Base-by-base conservation (phyloP, 2,888 invertebrate genomes). In the Tineola bisselliella region DNA sequence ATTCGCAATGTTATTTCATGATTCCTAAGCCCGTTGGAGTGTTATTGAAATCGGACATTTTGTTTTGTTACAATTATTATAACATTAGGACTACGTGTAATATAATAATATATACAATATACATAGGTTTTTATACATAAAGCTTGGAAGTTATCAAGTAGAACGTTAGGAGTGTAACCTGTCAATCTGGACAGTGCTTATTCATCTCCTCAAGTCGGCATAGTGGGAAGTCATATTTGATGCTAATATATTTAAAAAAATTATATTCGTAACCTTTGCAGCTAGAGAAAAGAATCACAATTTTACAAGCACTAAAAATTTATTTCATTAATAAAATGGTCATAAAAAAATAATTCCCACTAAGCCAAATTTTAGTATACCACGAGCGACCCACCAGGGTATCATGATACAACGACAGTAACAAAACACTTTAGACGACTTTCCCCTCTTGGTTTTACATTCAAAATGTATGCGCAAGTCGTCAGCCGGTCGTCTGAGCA, bases 391-490 rank as follows among this genome's bases (percentile, higher is more conserved):
- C 48, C 48, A 48, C 54, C 54, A 54, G 54, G 54, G 54, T 54
- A 54, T 54, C 54, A 54, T 54, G 54, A 54, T 3, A 25, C 54
- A n/a, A n/a, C 25, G 54, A 54, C 25, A 19, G 19, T 54, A 54
- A 58, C 58, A 60, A 60, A 60, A 60, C 60, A 60, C 60, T 56
- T 56, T 61, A 30, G 13, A 13, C 52, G 44, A 15, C 5, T 48
- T 25, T 61, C 61, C 58, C 58, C 44, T 19, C 44, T 33, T 30
- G 10, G 30, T 44, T 48, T 48, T 44, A 44, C 61, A 61, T 61
- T 44, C 38, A 61, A 61, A 61, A 61, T 61, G 61, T 58, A 61
- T 61, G 61, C 61, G 48, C 25, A 31, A 61, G 58, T 44, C 57
- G 61, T 58, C 61, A 33, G 25, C 19, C 48, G 44, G 44, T 38